A percentile compares a stretch with the other conserved stretches of the same genome.
Conservation (phyloP, 2,888 invertebrate species). For the Dynastes hyllus region DNA sequence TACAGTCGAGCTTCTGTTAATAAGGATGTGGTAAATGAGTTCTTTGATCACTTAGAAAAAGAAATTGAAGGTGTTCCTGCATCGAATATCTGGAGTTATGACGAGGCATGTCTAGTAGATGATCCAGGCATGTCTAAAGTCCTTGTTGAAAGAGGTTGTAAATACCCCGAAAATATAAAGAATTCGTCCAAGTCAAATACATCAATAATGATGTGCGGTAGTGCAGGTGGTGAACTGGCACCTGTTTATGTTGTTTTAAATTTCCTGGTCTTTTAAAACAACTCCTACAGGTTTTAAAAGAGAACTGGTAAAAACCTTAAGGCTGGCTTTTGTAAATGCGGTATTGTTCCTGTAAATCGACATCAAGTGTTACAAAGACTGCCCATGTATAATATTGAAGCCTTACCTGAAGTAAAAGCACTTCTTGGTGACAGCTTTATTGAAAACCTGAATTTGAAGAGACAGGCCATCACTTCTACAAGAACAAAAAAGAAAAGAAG, state of each 20-base stretch:
- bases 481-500: slow-evolving; percentile 3
- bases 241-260: slow-evolving; percentile 58
- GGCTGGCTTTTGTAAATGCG: not conserved
- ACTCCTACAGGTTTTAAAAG: not conserved
- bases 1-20: too few relatives aligned
- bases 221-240: slow-evolving; percentile 59
- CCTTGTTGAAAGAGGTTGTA: not conserved
- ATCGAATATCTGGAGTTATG: not conserved
- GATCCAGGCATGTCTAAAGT: slow-evolving; percentile 6
- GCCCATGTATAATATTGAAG: too few relatives aligned
- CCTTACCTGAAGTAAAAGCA: too few relatives aligned
- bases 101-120: not conserved
- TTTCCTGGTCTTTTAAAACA: not conserved
- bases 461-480: not conserved
- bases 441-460: slow-evolving; percentile 15
- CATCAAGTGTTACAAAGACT: not conserved
- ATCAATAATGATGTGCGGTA: slow-evolving; percentile 61
- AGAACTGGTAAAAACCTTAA: not conserved
- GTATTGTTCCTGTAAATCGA: not conserved
- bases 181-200: slow-evolving; percentile 52
- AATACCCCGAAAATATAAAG: not conserved
- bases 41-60: slow-evolving; percentile 40
- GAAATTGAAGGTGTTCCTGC: slow-evolving; percentile 57
- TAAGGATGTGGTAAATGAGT: slow-evolving; percentile 2
- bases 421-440: not conserved